Base-by-base conservation (phyloP, 2,888 invertebrate species). In the Calameuta pallipes region DNA sequence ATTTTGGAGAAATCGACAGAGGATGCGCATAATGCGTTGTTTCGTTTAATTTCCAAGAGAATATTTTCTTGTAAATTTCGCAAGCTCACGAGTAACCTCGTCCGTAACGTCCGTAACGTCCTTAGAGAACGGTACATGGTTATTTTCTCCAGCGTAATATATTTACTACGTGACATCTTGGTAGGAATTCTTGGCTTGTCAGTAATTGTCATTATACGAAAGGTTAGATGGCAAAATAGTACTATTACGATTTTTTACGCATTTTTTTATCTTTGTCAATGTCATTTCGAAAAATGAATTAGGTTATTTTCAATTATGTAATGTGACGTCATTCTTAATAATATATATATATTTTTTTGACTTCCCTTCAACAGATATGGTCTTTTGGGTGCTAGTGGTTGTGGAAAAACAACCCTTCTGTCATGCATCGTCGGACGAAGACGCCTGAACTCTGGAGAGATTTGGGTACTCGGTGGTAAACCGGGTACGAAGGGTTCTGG, bases 401-500 rank as follows among this genome's bases (percentile, higher is more conserved):
- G 98, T 91, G 98, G 98, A n/a, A 98, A 98, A 92, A 98, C 98
- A 3, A 98, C 98, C 0, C 93, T 98, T 23, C 94, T 98, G 6
- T 96, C 97, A 74, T 98, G 98, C 92, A 96, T 98, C 87, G 97
- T 98, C 34, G 98, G 98, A 4, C 93, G 98, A 77, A 94, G 97
- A 87, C 94, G 96, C 86, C 93, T 98, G 76, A 96, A 98, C 92
- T 94, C 95, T 3, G 98, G 98, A 6, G 96, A 97, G 90, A 96
- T 98, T 85, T 96, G 95, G 93, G 98, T 98, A 69, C 94, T 98
- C 76, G 98, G 98, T 0, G 96, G 97, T 34, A 95, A 95, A 86
- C 98, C 98, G 0, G 98, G 98, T 4, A 96, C 97, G 1, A 95
- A 94, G 89, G 97, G 95, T n/a, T 97, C 96, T 11, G 97, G 97